These are phyloP conservation scores for Corythornis cristatus DNA, from an alignment of 2,113 vertebrate species.

Conservation along the genomic window DNA sequence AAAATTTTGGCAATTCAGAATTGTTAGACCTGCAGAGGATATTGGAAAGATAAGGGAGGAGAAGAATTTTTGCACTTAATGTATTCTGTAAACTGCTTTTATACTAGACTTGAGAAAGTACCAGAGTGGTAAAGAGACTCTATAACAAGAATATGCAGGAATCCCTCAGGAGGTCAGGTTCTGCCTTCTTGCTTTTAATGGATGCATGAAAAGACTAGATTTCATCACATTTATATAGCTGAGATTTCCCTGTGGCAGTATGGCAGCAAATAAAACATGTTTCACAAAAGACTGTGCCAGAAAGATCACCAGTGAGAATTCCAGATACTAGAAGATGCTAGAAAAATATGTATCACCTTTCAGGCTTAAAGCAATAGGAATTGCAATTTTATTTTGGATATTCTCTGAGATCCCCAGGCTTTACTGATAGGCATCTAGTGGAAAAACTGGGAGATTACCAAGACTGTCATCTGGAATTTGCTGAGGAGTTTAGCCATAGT, in stretches of 20 bases:
- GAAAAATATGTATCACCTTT: conserved; percentile 68
- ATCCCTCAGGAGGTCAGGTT: neutral
- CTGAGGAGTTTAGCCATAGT: conserved; percentile 26
- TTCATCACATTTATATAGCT: neutral
- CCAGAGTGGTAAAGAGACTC: neutral
- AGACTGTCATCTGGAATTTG: conserved; percentile 37
- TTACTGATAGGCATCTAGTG: conserved; percentile 44
- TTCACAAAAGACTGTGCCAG: conserved; percentile 49
- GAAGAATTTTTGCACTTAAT: neutral
- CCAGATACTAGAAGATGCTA: conserved; percentile 44
- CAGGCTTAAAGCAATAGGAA: conserved; percentile 57
- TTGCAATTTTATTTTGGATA: conserved; percentile 40
- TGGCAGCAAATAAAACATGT: conserved; percentile 46
- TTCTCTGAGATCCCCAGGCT: conserved; percentile 48
- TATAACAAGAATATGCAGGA: neutral
- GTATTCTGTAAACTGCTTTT: neutral
- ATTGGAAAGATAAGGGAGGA: neutral
- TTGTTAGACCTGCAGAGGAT: neutral
- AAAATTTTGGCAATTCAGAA: neutral
- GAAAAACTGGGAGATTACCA: conserved; percentile 54
- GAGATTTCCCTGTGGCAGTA: conserved; percentile 20
- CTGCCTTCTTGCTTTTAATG: neutral
- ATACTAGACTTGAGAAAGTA: neutral
- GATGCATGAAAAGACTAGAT: neutral
- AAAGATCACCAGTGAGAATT: conserved; percentile 60